phyloP scores from a whole-genome alignment of 2,888 invertebrate species.

The Pristionchus mayeri region DNA sequence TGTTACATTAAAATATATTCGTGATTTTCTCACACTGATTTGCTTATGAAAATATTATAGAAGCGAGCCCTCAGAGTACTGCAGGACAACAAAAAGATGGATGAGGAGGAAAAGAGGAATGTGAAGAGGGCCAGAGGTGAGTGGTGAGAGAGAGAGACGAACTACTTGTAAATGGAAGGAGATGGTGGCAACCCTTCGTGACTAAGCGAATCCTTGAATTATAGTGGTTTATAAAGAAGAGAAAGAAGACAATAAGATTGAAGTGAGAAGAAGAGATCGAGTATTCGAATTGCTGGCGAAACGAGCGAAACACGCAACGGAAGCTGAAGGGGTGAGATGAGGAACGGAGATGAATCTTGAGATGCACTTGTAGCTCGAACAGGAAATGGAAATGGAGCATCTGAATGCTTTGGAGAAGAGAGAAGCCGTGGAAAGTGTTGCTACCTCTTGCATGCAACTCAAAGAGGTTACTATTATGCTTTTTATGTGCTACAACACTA shows the following conservation, averaged over 20 bases:
- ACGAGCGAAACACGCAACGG: not conserved
- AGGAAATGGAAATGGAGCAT: not conserved
- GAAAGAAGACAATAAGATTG: not conserved
- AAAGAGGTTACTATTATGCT: not conserved
- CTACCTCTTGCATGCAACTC: not conserved
- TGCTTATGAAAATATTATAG: no score
- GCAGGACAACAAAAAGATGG: not conserved
- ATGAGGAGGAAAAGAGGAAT: not conserved
- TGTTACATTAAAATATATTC: not conserved
- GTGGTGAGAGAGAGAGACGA: not conserved
- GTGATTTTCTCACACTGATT: no score
- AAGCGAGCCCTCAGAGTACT: not conserved
- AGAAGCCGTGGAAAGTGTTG: not conserved
- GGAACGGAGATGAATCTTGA: no score
- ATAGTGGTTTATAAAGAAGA: not conserved
- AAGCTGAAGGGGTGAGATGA: not conserved
- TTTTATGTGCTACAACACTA: no score
- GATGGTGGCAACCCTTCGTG: not conserved
- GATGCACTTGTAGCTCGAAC: not conserved
- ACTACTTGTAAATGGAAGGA: not conserved
- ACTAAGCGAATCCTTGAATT: not conserved
- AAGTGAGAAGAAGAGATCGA: not conserved
- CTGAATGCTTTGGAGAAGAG: not conserved
- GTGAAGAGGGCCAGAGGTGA: not conserved
- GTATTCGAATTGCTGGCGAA: slow-evolving; percentile 2